Evolutionary conservation across 1,140 invertebrate genomes (phyloP), one percentile per base, ranked within the genome.

Genomic region (Anoplophora glabripennis): DNA sequence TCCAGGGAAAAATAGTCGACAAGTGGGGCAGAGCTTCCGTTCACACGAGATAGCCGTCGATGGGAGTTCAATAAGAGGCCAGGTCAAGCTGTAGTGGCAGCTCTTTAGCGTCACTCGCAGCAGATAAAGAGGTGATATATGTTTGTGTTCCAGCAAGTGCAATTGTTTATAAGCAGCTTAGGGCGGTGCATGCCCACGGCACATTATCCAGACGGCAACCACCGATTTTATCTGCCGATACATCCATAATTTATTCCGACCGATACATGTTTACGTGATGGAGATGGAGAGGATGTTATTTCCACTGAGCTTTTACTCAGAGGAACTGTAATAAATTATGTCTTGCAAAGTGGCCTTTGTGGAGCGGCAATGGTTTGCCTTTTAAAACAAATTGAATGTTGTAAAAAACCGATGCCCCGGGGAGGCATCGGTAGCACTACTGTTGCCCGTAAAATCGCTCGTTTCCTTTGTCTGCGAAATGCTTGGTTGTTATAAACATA

Each of bases 101-200:
- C 47, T 61, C 53, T 61, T 56, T 61, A 40, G 40, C 45, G 53
- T 55, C 59, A 49, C 53, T 46, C 10, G 36, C 17, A 47, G 47
- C 21, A 56, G 59, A 56, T 61, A 56, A 56, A 61, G 53, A 37
- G 45, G 35, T 56, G 53, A 56, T 61, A 54, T 56, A 61, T 61
- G 53, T 17, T 51, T 38, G 45, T 61, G 59, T 61, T 61, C 59
- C 53, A 52, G 59, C 59, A 34, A 48, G 45, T 57, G 46, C 53
- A 51, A 61, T 57, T 61, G 59, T 61, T 52, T 59, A 59, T 52
- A 59, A 53, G 36, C 33, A 28, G 46, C 33, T 34, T 34, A 58
- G 44, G 9, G 12, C 12, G 57, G 17, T 41, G 49, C 53, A 55
- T 61, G 53, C 37, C 38, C 37, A 33, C 48, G 38, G 36, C 42